Evolutionary conservation across 2,888 invertebrate species (phyloP).

Genomic region (Agelastica alni): DNA sequence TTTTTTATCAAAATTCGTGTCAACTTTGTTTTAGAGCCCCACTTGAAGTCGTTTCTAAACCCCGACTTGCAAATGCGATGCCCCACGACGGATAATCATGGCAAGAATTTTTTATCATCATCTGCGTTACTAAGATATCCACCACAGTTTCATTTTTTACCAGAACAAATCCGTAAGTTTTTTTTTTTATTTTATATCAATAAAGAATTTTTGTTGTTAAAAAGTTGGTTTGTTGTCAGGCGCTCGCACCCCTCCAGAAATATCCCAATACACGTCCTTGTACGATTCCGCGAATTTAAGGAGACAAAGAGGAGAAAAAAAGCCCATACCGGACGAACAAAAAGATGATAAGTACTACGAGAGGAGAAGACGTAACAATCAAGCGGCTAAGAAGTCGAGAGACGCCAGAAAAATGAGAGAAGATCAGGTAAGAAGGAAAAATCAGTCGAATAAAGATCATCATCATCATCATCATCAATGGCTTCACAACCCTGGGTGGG

Average conservation of each 20-base stretch:
- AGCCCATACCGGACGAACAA: slow-evolving; percentile 83
- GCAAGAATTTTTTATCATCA: slow-evolving; percentile 5
- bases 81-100: slow-evolving; percentile 1
- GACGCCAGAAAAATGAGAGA: slow-evolving; percentile 86
- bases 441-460: too few relatives aligned
- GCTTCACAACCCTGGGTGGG: too few relatives aligned
- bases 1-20: too few relatives aligned
- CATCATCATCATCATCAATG: too few relatives aligned
- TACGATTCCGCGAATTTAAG: slow-evolving; percentile 47
- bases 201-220: neutral
- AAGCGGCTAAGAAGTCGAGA: slow-evolving; percentile 89
- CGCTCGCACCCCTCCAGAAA: slow-evolving; percentile 23
- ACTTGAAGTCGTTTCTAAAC: slow-evolving; percentile 16
- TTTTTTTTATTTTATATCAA: neutral
- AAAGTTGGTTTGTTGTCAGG: slow-evolving; percentile 12
- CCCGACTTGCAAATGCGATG: slow-evolving; percentile 7
- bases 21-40: slow-evolving; percentile 5
- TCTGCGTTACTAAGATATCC: slow-evolving; percentile 9
- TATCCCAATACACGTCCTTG: slow-evolving; percentile 32
- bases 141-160: slow-evolving; percentile 11
- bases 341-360: slow-evolving; percentile 92
- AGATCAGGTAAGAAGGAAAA: slow-evolving; percentile 74
- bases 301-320: slow-evolving; percentile 77
- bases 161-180: slow-evolving; percentile 15
- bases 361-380: slow-evolving; percentile 82